Evolutionary conservation across 2,797 vertebrate genomes (phyloP).

Genomic region (Leucoraja ocellata): DNA sequence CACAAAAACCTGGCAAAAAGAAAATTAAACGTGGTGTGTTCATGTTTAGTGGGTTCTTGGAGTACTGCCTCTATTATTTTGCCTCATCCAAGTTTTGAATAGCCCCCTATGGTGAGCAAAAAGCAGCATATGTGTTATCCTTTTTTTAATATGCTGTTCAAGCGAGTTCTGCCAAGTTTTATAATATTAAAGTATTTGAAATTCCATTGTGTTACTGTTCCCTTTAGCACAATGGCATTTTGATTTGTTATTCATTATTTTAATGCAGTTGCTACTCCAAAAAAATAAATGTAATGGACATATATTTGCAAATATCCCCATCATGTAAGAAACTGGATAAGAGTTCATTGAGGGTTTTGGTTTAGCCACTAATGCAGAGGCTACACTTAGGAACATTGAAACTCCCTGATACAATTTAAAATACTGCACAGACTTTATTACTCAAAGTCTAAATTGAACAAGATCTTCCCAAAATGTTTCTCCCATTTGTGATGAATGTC

Average conservation of each 20-base stretch:
- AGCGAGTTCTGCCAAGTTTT: not conserved
- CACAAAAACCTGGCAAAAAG: not conserved
- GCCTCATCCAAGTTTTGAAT: not conserved
- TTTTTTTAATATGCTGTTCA: not conserved
- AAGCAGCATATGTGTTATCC: not conserved
- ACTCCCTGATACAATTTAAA: too few relatives aligned
- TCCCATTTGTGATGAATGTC: too few relatives aligned
- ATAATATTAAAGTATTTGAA: not conserved
- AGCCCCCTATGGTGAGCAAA: not conserved
- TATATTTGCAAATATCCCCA: not conserved
- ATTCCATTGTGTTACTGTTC: not conserved
- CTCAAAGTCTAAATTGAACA: too few relatives aligned
- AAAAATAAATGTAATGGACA: not conserved
- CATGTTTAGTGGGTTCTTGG: not conserved
- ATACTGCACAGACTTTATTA: too few relatives aligned
- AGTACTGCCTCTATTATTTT: not conserved
- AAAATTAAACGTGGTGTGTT: not conserved
- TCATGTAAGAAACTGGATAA: not conserved
- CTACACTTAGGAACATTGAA: not conserved
- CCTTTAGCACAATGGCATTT: not conserved
- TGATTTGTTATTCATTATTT: not conserved
- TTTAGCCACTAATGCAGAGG: not conserved
- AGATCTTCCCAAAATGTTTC: too few relatives aligned
- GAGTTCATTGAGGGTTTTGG: not conserved
- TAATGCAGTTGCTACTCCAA: not conserved